Base-by-base conservation (phyloP, 2,888 invertebrate genomes). In the Drosophila neutralis region DNA sequence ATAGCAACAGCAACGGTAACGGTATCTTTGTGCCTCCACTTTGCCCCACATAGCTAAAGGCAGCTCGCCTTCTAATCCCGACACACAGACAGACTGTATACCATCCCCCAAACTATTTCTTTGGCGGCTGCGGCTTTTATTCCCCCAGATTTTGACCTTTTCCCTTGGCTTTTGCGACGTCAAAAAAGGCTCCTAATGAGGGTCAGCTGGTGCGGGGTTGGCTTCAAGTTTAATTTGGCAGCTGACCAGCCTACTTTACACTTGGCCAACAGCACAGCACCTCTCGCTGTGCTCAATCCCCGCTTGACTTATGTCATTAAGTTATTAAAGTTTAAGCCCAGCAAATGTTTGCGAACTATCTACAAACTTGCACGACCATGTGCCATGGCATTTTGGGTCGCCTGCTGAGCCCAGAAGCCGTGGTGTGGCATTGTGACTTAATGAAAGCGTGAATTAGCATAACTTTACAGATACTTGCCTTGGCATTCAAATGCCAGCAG, bases 371-470 rank as follows among this genome's bases (percentile, higher is more conserved):
- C 52, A 63, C 51, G 48, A 69, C 48, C 52, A 62, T 73, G 56
- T 65, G 62, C 54, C 35, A 48, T 58, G 49, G 66, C 35, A 42
- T 71, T 71, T 62, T 62, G 52, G 61, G 61, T 64, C 56, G 57
- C 51, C 53, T 60, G 36, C 56, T 71, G 33, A 31, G 60, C n/a
- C 38, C 45, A 0, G 52, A 58, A 52, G 49, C 59, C 56, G 56
- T 62, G 58, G 68, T 60, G 62, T 52, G 65, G 53, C 70, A 78
- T 62, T 86, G 77, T 75, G 76, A 87, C 83, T 82, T 85, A 87
- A 87, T 83, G 78, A 87, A 87, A 87, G 77, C 87, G 74, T 76
- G 82, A 85, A 87, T 87, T 87, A 85, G 76, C 82, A 89, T 87
- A 87, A 87, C 83, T 81, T 80, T 79, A 45, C 58, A 45, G 38